Percentiles rank a stretch among this genome's conserved stretches.
Evolutionary conservation across 2,888 invertebrate species (phyloP).

Genomic region (Cataglyphis livida): DNA sequence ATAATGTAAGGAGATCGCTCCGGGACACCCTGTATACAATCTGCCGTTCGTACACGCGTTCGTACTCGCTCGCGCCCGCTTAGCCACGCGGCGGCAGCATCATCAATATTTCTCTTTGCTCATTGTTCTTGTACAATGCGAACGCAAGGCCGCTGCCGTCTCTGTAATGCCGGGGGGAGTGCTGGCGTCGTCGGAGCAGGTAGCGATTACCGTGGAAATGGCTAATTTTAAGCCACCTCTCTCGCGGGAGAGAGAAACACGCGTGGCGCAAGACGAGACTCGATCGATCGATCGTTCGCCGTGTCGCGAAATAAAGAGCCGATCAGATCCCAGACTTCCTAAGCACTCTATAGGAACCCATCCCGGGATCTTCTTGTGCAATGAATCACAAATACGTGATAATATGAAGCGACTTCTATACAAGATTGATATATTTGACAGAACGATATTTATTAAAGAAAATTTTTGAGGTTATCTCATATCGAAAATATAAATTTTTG

Average conservation of each 20-base stretch:
- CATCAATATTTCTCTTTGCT: constrained; percentile 88
- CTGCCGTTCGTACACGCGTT: constrained; percentile 36
- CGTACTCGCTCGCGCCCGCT: constrained; percentile 58
- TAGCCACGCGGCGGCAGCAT: constrained; percentile 75
- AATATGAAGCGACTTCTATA: not conserved
- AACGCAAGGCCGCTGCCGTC: constrained; percentile 72
- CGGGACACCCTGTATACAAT: constrained; percentile 44
- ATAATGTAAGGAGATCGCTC: constrained; percentile 39
- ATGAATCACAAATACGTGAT: not conserved
- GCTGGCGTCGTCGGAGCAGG: constrained; percentile 65
- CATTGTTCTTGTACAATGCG: constrained; percentile 84
- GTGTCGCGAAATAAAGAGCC: constrained; percentile 33
- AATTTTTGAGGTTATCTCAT: not conserved
- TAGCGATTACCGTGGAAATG: constrained; percentile 78
- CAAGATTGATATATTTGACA: not conserved
- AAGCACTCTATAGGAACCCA: not conserved
- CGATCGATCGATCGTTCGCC: constrained; percentile 39
- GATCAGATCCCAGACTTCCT: constrained; percentile 32
- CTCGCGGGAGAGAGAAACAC: constrained; percentile 47
- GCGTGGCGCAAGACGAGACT: constrained; percentile 44
- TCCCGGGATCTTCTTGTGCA: not conserved
- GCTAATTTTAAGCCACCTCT: constrained; percentile 74
- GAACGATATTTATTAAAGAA: not conserved
- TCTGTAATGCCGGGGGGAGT: constrained; percentile 74
- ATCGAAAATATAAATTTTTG: not conserved